Evolutionary conservation across 2,113 vertebrate species (phyloP).

Genomic region (Stictonetta naevosa): DNA sequence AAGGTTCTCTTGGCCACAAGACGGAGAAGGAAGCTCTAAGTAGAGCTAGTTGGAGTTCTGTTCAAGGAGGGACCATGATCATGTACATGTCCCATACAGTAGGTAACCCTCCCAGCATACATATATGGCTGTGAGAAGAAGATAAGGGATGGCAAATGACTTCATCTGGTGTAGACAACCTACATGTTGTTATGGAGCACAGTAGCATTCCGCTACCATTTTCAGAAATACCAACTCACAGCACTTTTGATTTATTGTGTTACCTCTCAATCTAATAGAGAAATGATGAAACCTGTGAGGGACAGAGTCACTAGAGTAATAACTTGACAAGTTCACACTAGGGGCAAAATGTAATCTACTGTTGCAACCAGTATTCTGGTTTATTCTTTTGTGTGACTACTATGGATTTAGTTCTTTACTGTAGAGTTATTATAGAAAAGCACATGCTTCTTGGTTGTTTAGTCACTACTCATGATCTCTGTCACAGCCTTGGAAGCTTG

Average conservation of each 20-base stretch:
- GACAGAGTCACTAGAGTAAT: background rate
- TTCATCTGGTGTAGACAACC: background rate
- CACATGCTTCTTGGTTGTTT: background rate
- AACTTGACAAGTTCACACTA: background rate
- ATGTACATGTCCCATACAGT: rapidly evolving
- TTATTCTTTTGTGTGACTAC: background rate
- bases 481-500: background rate
- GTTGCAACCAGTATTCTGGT: background rate
- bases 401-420: background rate
- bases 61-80: background rate
- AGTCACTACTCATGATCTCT: background rate
- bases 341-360: background rate
- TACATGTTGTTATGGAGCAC: background rate
- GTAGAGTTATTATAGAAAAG: background rate
- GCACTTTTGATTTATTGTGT: background rate
- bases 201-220: background rate
- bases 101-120: background rate
- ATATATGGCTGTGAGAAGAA: background rate
- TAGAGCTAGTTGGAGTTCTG: background rate
- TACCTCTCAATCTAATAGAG: background rate
- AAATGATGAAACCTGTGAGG: background rate
- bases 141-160: background rate
- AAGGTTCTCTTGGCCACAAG: background rate
- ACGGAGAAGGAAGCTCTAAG: background rate
- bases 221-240: background rate